phyloP scores from a whole-genome alignment of 2,797 vertebrate species.

The Macropodus opercularis region DNA sequence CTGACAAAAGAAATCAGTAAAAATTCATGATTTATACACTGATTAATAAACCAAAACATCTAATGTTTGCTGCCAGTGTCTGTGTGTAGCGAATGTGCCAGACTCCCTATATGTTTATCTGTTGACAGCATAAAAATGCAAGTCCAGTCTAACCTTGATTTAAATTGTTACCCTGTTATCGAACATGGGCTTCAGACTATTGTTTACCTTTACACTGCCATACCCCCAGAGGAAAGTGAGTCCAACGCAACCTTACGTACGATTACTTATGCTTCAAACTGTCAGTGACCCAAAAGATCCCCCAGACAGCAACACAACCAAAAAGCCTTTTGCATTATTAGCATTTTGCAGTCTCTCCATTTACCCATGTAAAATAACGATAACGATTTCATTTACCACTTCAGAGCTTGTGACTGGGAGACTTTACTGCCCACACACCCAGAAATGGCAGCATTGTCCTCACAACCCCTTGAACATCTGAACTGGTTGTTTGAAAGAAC shows the following conservation, averaged over 20 bases:
- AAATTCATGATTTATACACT: no score
- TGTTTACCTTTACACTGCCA: not conserved
- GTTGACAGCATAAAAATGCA: not conserved
- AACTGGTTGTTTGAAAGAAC: no score
- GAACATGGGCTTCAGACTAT: constrained; percentile 1
- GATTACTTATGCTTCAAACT: not conserved
- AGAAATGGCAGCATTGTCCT: not conserved
- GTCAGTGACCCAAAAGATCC: no score
- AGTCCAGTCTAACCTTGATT: constrained; percentile 1
- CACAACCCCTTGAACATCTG: no score
- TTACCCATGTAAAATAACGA: not conserved
- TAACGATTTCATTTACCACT: not conserved
- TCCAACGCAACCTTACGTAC: not conserved
- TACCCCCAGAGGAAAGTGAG: not conserved
- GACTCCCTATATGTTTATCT: not conserved
- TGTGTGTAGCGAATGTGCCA: no score
- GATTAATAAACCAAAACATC: no score
- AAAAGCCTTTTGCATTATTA: not conserved
- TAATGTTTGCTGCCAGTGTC: no score
- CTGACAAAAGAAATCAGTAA: no score
- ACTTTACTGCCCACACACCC: not conserved
- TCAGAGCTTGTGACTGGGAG: not conserved
- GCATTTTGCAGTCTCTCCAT: not conserved
- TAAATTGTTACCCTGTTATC: not conserved
- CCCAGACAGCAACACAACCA: not conserved